These are phyloP conservation scores for Selene dorsalis DNA, from an alignment of 2,797 vertebrate genomes.

Conservation along the genomic window DNA sequence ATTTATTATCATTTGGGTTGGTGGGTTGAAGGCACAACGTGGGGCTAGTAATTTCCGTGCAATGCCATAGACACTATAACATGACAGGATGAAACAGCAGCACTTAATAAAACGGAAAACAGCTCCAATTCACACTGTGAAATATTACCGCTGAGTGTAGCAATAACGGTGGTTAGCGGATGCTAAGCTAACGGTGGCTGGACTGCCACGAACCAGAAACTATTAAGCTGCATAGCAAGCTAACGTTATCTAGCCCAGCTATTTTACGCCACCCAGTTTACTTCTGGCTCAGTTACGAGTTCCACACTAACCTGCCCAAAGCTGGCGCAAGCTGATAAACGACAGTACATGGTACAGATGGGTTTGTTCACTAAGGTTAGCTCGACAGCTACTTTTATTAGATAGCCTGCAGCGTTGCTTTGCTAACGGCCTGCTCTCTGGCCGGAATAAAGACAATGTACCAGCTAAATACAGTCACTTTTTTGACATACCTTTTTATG, in stretches of 20 bases:
- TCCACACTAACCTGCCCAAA: rapidly evolving
- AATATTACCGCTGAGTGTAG: not conserved
- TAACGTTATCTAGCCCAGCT: too few species aligned
- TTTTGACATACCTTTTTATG: conserved; percentile 83
- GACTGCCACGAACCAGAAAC: not conserved
- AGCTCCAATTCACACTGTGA: not conserved
- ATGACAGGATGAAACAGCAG: too few species aligned
- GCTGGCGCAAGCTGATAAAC: rapidly evolving
- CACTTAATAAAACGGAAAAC: not conserved
- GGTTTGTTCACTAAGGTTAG: conserved; percentile 6
- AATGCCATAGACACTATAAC: rapidly evolving
- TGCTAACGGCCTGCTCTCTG: conserved; percentile 31
- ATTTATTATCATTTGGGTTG: not conserved
- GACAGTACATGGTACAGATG: rapidly evolving
- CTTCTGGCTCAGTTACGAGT: rapidly evolving
- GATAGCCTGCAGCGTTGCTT: conserved; percentile 2
- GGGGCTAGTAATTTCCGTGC: not conserved
- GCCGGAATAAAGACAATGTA: not conserved
- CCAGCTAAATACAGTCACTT: not conserved
- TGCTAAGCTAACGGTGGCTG: not conserved
- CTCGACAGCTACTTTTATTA: not conserved
- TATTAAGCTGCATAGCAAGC: not conserved
- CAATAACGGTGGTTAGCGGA: not conserved
- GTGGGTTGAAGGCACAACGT: not conserved
- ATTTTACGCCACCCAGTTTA: too few species aligned